Conservation (phyloP, 2,888 invertebrate species). For the Plagodis dolabraria region DNA sequence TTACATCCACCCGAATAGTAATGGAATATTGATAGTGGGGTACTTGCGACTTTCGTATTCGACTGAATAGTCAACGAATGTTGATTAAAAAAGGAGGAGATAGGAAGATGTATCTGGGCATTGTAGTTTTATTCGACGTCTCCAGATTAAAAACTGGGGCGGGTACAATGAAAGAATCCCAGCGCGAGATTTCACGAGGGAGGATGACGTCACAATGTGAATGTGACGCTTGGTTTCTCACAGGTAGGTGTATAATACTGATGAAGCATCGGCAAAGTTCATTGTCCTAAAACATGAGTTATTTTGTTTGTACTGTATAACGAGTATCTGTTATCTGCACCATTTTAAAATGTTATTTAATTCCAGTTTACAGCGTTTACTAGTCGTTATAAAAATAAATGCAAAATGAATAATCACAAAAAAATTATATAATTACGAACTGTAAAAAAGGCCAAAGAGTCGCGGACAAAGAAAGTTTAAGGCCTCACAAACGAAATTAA, state of each 20-base stretch:
- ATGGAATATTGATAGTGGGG: conserved; percentile 35
- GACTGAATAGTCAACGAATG: conserved; percentile 42
- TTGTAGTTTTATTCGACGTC: conserved; percentile 78
- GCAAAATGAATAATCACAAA: too few species aligned
- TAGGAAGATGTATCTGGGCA: conserved; percentile 69
- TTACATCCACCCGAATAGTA: conserved; percentile 39
- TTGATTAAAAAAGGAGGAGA: conserved; percentile 71
- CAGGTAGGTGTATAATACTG: background rate
- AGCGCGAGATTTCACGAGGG: conserved; percentile 55
- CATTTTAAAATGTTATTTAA: too few species aligned
- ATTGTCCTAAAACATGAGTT: background rate
- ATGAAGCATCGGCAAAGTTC: conserved; percentile 5
- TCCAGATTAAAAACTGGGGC: conserved; percentile 80
- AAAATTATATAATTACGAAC: too few species aligned
- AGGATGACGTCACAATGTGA: conserved; percentile 65
- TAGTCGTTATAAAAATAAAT: too few species aligned
- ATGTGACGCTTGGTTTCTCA: conserved; percentile 59
- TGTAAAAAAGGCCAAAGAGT: background rate
- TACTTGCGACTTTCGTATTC: conserved; percentile 42
- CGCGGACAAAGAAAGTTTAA: background rate
- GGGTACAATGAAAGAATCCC: conserved; percentile 68
- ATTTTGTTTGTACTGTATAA: too few species aligned
- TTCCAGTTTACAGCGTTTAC: too few species aligned
- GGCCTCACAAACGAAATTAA: conserved; percentile 11
- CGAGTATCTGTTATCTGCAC: too few species aligned